Evolutionary conservation across 2,797 vertebrate genomes (phyloP), one percentile per base, ranked within the genome.

Genomic region (Momotus momota): DNA sequence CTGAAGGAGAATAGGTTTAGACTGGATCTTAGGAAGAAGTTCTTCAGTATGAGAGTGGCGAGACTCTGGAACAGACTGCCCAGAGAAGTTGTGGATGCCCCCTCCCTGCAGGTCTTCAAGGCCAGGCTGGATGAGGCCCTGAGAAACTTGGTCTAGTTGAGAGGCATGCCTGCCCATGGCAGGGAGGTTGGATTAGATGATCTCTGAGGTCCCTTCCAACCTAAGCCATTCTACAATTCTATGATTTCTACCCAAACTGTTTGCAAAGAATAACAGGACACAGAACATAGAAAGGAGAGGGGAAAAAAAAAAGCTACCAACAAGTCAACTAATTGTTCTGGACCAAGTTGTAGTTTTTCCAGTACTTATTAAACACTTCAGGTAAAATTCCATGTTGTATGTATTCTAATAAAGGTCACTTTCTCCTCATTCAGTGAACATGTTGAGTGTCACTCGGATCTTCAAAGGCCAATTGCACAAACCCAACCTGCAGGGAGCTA

Each of bases 381-480:
- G 55, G 26, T 9, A 38, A 83, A 81, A 15, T 41, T 55, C 27
- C 13, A 35, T 8, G 14, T 18, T 52, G 14, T 10, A 26, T 11
- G 20, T n/a, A 46, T 83, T 74, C 31, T 70, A 54, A 15, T 49
- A 55, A 14, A 5, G 31, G 38, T 22, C 9, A 27, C 19, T 29
- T 81, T 84, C 87, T 86, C 52, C 40, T 74, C 48, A 25, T 87
- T 77, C 48, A 22, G 27, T 54, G 31, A 33, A 57, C 29, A 35
- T 1, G 16, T 41, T 79, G 43, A 73, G 18, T 15, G 29, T 81
- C 81, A 86, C 58, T 31, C 54, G 73, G 9, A 79, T 77, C 64
- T 95, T 93, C 87, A 83, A 60, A 95, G 83, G 86, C 77, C 61
- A 74, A 41, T 33, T 7, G 9, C 90, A 46, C 38, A 95, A 91